Base-by-base conservation (phyloP, 2,888 invertebrate species). In the Acanthosepion esculentum region DNA sequence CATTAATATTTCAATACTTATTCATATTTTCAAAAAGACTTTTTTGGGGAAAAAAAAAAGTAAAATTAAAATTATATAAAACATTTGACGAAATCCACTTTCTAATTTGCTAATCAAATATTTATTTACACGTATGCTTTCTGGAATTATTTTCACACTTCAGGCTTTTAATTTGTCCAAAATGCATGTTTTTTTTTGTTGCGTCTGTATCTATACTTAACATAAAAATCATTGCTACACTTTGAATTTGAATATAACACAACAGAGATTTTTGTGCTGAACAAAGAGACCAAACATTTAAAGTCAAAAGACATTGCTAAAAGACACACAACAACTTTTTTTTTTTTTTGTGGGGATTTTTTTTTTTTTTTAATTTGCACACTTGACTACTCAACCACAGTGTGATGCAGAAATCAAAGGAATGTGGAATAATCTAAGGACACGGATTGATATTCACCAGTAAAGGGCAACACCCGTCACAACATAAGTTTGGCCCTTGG, bases 401-500 rank as follows among this genome's bases (percentile, higher is more conserved):
- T 55, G 55, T 55, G 55, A 55, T 55, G 55, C 18, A 64, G 64
- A 64, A 64, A 64, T 64, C 29, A 29, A 64, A 78, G 29, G n/a
- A 78, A n/a, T 78, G 78, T 78, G 29, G n/a, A 78, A 78, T 78
- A 78, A 78, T 78, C n/a, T 29, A 78, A 78, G 78, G 78, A 78
- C 78, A 78, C 10, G 29, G n/a, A 78, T 18, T 78, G 78, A 78
- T 78, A 78, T 78, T 41, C 78, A 78, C 78, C 29, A 78, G 78
- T 12, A 78, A 29, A n/a, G 29, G 78, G 29, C 78, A 29, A 78
- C 78, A 78, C 78, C 78, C 78, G 78, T 78, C 78, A 78, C 78
- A 78, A 78, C 78, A 78, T 55, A 78, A 78, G n/a, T 78, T 78
- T n/a, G 78, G 78, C 78, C 78, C 78, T 12, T 78, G 78, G 78